Evolutionary conservation across 2,888 invertebrate genomes (phyloP), one percentile per base, ranked within the genome.

Genomic region (Melanostoma mellinum): DNA sequence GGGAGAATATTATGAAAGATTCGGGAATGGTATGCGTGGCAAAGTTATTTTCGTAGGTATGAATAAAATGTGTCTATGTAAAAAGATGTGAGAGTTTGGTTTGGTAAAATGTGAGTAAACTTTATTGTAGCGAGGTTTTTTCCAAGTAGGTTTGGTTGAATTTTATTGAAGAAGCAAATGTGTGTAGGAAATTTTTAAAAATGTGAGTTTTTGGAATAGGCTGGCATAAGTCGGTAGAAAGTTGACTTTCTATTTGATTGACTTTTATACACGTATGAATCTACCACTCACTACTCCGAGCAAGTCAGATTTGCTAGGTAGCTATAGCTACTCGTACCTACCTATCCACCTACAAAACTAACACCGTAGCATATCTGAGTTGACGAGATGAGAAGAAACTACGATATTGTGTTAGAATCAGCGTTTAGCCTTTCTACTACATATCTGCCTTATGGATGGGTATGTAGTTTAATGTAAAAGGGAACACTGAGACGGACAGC

Each of bases 121-220:
- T 35, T 46, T 6, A 35, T 44, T 68, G 38, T 69, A 65, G 74
- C 63, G 48, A 50, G 36, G 30, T 38, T 63, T 44, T 10, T 48
- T 61, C 8, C 9, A 30, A 10, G 10, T 48, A 46, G 20, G 10
- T 10, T 46, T 61, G 10, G 36, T 20, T 55, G 38, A 10, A 46
- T 46, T 55, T 20, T 1, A 30, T 38, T 35, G 52, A 48, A 52
- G 44, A 40, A 55, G 40, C 63, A 53, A 44, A 42, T 55, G 53
- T 55, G 52, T 53, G 44, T 67, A 20, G 40, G 33, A 33, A 9
- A 4, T 33, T 76, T 81, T 81, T 81, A 68, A 76, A 76, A 72
- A 81, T 81, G 81, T 81, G 81, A 81, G 81, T 76, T 81, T 76
- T 76, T 44, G 42, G 67, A 81, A 76, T 68, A 81, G 81, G 81